Percentiles rank a stretch among this genome's conserved stretches.
phyloP scores from a whole-genome alignment of 2,797 vertebrate species.

The Pipistrellus nathusii region DNA sequence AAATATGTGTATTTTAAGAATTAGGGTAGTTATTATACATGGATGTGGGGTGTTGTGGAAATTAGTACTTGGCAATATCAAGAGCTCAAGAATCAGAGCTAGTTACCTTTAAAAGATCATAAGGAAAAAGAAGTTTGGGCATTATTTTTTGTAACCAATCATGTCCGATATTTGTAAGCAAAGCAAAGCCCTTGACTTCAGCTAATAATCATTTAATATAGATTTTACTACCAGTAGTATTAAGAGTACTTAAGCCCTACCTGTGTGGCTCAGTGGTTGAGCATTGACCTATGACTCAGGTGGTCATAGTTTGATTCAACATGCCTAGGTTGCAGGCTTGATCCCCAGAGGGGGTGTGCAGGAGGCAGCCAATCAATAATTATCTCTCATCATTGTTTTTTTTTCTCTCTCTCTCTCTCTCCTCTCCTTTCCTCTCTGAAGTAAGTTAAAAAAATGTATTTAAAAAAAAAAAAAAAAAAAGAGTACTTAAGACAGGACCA shows the following conservation, averaged over 20 bases:
- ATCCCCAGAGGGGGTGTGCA: no score
- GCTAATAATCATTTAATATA: background rate
- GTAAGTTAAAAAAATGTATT: no score
- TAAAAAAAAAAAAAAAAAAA: background rate
- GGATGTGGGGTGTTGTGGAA: background rate
- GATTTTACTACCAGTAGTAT: background rate
- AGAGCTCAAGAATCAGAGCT: background rate
- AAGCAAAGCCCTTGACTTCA: background rate
- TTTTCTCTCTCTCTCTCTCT: no score
- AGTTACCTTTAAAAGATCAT: background rate
- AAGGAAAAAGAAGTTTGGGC: background rate
- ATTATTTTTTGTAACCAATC: background rate
- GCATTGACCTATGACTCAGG: no score
- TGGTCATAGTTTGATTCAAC: no score
- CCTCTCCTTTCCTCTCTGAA: no score
- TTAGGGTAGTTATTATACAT: background rate
- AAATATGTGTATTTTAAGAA: background rate
- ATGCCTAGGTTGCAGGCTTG: no score
- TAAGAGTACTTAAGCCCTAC: background rate
- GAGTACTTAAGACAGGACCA: background rate
- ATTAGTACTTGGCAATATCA: background rate
- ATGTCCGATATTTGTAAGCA: background rate
- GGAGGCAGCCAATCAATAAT: no score
- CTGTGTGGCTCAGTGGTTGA: no score
- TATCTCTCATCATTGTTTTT: no score